Conservation (phyloP, 1,140 invertebrate genomes). For the Drosophila lini region DNA sequence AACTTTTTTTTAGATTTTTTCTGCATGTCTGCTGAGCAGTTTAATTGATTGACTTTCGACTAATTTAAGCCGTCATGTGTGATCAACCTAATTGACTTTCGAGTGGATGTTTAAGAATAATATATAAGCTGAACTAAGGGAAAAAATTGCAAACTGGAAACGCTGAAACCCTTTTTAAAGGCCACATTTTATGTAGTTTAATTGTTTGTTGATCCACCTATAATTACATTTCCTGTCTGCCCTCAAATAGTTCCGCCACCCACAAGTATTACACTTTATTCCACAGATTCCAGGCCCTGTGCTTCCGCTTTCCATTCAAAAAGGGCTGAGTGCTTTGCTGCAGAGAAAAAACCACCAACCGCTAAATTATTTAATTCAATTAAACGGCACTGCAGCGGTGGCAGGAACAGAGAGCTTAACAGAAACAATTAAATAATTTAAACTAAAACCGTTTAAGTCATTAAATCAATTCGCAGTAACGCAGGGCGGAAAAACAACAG, state of each 20-base stretch:
- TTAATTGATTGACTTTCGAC: conserved; percentile 31
- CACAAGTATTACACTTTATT: conserved; percentile 2
- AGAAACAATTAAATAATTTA: conserved; percentile 71
- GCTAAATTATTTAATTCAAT: conserved; percentile 77
- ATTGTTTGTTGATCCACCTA: conserved; percentile 7
- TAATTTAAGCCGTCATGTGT: conserved; percentile 6
- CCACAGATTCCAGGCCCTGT: neutral
- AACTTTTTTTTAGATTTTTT: conserved; percentile 24
- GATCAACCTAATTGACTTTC: neutral
- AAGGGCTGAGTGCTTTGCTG: conserved; percentile 13
- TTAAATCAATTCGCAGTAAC: conserved; percentile 62
- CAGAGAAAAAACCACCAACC: conserved; percentile 23
- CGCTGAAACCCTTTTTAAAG: neutral
- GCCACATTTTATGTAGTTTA: neutral
- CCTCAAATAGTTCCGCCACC: neutral
- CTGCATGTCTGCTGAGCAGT: neutral
- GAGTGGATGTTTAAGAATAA: neutral
- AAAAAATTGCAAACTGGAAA: neutral
- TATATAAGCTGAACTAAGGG: neutral
- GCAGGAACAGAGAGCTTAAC: conserved; percentile 26
- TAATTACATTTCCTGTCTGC: conserved; percentile 1
- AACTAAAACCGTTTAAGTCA: conserved; percentile 64
- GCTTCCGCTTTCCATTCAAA: conserved; percentile 26
- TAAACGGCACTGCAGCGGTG: conserved; percentile 30
- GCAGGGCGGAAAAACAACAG: conserved; percentile 9